Evolutionary conservation across 1,140 invertebrate species (phyloP).

Genomic region (Drosophila baimaii): DNA sequence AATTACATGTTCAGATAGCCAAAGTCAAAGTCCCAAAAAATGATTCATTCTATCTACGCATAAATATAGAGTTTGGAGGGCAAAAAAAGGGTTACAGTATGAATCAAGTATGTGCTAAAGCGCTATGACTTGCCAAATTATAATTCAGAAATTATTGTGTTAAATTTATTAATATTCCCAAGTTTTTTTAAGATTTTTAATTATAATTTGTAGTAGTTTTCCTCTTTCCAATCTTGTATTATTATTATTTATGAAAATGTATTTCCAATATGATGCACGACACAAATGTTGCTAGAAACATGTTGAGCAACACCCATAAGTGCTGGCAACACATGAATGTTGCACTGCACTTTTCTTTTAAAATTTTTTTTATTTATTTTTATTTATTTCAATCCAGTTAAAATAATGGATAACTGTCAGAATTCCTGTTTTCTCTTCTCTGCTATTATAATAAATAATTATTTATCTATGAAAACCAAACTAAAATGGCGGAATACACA

Average conservation of each 20-base stretch:
- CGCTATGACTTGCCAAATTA: neutral
- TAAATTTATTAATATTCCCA: too few species aligned
- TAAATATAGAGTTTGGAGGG: neutral
- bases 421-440: too few species aligned
- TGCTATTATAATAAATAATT: too few species aligned
- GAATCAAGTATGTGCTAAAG: neutral
- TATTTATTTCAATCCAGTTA: too few species aligned
- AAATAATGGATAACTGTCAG: too few species aligned
- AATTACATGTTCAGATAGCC: conserved; percentile 22
- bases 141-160: too few species aligned
- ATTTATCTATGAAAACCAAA: too few species aligned
- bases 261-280: neutral
- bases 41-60: conserved; percentile 35
- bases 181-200: neutral
- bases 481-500: too few species aligned
- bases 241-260: neutral
- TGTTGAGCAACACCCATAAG: neutral
- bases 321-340: neutral
- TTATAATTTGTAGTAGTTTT: neutral
- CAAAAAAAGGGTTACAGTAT: neutral
- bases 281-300: neutral
- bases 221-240: neutral
- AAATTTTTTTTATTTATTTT: neutral
- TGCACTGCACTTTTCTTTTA: neutral
- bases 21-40: conserved; percentile 12